Evolutionary conservation across 2,113 vertebrate species (phyloP).

Genomic region (Cynopterus brachyotis): DNA sequence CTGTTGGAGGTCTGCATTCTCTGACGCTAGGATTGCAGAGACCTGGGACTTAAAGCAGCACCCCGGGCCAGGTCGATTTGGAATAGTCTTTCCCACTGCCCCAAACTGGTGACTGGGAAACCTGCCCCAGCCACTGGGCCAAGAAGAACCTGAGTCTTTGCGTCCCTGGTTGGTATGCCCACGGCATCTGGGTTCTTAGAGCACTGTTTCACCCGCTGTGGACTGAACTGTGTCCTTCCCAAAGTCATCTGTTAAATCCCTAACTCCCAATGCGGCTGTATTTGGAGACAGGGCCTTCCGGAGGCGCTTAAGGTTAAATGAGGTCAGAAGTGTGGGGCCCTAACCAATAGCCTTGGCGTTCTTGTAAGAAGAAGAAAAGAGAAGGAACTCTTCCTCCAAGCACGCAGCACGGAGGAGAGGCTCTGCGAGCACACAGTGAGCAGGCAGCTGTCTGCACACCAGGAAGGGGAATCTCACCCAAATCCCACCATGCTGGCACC

Average conservation of each 20-base stretch:
- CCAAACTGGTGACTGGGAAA: background rate
- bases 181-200: background rate
- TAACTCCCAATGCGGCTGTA: background rate
- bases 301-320: background rate
- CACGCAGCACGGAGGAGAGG: accelerated
- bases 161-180: background rate
- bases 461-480: background rate
- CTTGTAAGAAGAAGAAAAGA: background rate
- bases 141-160: background rate
- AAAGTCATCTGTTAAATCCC: background rate
- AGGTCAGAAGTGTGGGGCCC: background rate
- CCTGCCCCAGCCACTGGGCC: background rate
- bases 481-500: background rate
- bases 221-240: too few species aligned
- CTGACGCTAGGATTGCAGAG: background rate
- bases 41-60: background rate
- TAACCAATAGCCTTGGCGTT: background rate
- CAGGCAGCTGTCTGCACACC: background rate
- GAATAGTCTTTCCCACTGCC: background rate
- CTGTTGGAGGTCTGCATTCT: background rate
- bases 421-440: background rate
- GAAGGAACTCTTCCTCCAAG: background rate
- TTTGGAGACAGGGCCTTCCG: background rate
- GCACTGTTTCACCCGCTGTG: background rate
- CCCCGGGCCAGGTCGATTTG: background rate